Percentiles rank a stretch among this genome's conserved stretches.
Conservation (phyloP, 2,888 invertebrate genomes). For the Noctua fimbriata region DNA sequence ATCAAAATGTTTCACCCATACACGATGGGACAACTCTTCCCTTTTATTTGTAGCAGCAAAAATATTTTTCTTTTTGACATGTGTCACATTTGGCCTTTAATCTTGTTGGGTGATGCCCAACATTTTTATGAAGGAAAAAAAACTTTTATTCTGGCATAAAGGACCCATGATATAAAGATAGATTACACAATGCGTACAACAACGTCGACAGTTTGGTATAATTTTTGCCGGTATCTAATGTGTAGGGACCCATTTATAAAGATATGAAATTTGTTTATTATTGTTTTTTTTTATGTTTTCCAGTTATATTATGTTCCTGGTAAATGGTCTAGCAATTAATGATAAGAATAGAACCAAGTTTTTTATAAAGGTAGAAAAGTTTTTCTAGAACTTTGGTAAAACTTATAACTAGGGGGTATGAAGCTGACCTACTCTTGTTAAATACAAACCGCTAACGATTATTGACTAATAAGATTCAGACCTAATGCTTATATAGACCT, state of each 20-base stretch:
- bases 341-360: neutral
- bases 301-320: neutral
- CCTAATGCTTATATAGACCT: neutral
- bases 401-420: neutral
- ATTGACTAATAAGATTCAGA: neutral
- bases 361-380: neutral
- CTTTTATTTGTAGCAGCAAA: constrained; percentile 46
- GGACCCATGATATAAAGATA: constrained; percentile 52
- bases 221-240: constrained; percentile 5
- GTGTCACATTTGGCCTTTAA: constrained; percentile 59
- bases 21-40: constrained; percentile 24
- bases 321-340: neutral
- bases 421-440: neutral
- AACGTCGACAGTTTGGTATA: constrained; percentile 19
- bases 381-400: neutral
- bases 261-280: constrained; percentile 2
- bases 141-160: constrained; percentile 57
- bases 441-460: neutral
- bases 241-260: constrained; percentile 4
- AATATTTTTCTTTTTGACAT: constrained; percentile 56
- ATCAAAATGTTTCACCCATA: constrained; percentile 18
- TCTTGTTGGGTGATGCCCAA: constrained; percentile 53
- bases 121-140: constrained; percentile 54
- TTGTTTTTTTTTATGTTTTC: neutral
- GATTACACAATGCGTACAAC: constrained; percentile 43